Evolutionary conservation across 2,113 vertebrate genomes (phyloP).

Genomic region (Chlorocebus sabaeus): DNA sequence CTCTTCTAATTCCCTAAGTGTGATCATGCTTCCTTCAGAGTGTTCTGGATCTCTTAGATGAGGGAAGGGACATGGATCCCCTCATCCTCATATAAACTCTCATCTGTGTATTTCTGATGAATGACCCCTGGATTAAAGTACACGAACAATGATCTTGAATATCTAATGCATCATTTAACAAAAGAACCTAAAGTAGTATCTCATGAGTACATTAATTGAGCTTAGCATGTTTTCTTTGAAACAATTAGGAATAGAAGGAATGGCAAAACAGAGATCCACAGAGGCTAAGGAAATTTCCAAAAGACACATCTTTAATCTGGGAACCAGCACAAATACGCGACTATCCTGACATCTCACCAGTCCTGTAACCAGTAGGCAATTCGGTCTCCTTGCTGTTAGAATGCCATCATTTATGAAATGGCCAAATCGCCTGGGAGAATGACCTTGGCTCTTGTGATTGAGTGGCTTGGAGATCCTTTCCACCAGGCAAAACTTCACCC

Average conservation of each 20-base stretch:
- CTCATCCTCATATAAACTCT: background rate
- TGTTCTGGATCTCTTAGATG: background rate
- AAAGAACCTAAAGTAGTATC: background rate
- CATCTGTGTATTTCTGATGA: background rate
- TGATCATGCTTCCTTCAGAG: background rate
- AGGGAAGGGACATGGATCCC: background rate
- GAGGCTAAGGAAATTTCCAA: background rate
- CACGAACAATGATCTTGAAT: background rate
- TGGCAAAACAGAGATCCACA: background rate
- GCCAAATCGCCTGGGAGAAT: background rate
- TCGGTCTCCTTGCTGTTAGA: background rate
- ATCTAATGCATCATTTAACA: background rate
- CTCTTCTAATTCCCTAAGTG: background rate
- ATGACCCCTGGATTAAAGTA: background rate
- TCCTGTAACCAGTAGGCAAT: background rate
- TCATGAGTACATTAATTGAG: background rate
- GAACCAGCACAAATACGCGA: background rate
- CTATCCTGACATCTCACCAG: background rate
- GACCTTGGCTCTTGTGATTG: background rate
- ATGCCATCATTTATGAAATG: constrained; percentile 29
- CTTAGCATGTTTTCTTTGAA: background rate
- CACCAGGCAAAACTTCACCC: constrained; percentile 18
- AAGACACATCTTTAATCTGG: background rate
- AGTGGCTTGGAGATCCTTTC: background rate
- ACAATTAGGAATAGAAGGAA: background rate